Base-by-base conservation (phyloP, 2,797 vertebrate genomes). In the Lutjanus argentimaculatus region DNA sequence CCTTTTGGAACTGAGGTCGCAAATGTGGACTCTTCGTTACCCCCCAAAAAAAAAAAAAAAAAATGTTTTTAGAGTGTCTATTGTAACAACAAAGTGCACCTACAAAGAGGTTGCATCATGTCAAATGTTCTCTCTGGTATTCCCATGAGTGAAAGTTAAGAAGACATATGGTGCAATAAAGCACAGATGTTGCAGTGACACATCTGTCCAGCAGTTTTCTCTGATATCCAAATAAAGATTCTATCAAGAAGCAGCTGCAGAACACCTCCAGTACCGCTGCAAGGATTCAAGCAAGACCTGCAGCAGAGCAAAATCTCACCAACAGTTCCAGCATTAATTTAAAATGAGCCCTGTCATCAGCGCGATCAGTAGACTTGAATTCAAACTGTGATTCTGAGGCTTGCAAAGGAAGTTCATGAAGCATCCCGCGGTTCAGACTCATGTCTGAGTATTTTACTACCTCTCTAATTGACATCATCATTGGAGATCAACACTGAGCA, bases 261-360 rank as follows among this genome's bases (percentile, higher is more conserved):
- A 85, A 84, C 52, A 78, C 86, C 82, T 89, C 75, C 21, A 46
- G 65, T 67, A 21, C 14, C 0, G 8, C 30, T 25, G 68, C 57
- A 67, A 55, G 17, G 43, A 83, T 75, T 89, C 76, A 87, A 79
- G 89, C 75, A 79, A 85, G 80, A 85, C 52, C 67, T 51, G 65
- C 65, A 79, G 71, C 82, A 43, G 67, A 81, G 52, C 70, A 72
- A 73, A 86, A 63, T 71, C 67, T 74, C 66, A 21, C n/a, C 72
- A 55, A 49, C 62, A 83, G 67, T 75, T 74, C 69, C 69, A 40
- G 78, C 84, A 76, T 69, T 82, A 13, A 91, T 91, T 88, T 80
- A 66, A 84, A 87, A 88, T 83, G 86, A 91, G 84, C 80, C 86
- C 87, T 85, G 90, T 91, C 94, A 93, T 90, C 84, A 84, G 73